Conservation (phyloP, 1,140 invertebrate genomes). For the Drosophila micromelanica region DNA sequence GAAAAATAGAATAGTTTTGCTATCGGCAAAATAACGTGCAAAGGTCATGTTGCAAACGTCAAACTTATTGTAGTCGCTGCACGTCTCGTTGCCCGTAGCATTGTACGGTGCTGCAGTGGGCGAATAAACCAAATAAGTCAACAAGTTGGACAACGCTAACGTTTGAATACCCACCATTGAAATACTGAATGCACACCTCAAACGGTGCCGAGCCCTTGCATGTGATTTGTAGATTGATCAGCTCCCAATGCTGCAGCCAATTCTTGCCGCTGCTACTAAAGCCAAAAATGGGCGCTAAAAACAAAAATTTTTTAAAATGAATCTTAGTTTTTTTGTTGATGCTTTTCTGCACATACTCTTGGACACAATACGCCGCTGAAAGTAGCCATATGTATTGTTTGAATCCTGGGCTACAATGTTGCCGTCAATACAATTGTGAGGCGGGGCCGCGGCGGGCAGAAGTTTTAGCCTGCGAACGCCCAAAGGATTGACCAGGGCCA, state of each 20-base stretch:
- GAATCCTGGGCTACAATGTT: constrained; percentile 87
- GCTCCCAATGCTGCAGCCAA: constrained; percentile 92
- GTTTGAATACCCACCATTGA: constrained; percentile 48
- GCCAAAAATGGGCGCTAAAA: constrained; percentile 88
- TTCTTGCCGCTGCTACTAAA: constrained; percentile 89
- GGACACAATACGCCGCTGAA: constrained; percentile 86
- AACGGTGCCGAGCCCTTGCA: constrained; percentile 90
- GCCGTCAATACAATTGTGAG: constrained; percentile 87
- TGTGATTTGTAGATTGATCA: constrained; percentile 88
- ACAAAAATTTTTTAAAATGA: background rate
- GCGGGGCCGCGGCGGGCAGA: constrained; percentile 75
- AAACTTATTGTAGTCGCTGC: constrained; percentile 81
- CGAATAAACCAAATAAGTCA: background rate
- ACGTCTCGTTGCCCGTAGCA: constrained; percentile 91
- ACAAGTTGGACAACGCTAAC: background rate
- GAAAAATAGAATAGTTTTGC: constrained; percentile 89
- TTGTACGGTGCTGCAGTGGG: constrained; percentile 88
- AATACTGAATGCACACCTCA: constrained; percentile 87
- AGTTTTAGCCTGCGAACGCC: constrained; percentile 46
- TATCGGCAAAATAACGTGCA: constrained; percentile 87
- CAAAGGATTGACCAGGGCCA: constrained; percentile 63
- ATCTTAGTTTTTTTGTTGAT: background rate
- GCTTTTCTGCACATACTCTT: constrained; percentile 85
- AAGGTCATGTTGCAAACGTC: constrained; percentile 87
- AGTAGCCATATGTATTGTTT: constrained; percentile 90